Conservation (phyloP, 2,888 invertebrate genomes). For the Agrotis ipsilon region DNA sequence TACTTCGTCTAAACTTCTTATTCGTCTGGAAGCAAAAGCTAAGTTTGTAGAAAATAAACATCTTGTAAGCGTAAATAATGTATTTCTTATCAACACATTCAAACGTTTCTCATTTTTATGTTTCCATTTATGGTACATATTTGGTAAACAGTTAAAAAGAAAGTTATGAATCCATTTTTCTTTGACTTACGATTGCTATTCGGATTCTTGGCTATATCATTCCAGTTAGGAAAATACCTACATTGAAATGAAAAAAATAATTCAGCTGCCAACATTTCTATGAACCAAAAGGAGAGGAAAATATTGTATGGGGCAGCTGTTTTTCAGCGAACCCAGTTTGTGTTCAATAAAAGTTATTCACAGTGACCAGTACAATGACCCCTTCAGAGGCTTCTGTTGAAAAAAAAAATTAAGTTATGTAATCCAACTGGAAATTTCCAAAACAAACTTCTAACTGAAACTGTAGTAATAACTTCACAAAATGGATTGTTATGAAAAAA, state of each 20-base stretch:
- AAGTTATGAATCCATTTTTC: neutral
- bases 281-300: no score
- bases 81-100: no score
- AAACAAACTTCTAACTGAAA: constrained; percentile 26
- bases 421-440: neutral
- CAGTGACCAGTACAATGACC: no score
- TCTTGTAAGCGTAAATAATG: neutral
- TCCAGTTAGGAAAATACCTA: neutral
- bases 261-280: no score
- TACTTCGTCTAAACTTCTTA: neutral
- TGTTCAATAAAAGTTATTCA: no score
- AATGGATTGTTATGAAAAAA: constrained; percentile 35
- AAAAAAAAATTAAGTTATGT: neutral
- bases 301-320: no score
- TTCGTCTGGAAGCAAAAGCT: neutral
- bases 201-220: neutral
- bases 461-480: constrained; percentile 39
- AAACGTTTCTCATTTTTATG: neutral
- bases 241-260: no score
- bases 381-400: no score
- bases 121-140: neutral
- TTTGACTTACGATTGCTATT: neutral
- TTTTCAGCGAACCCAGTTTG: no score
- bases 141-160: neutral
- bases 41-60: neutral